A percentile compares a stretch with the other conserved stretches of the same genome.
These are phyloP conservation scores for Mycalesis mineus DNA, from an alignment of 2,888 invertebrate genomes.

Conservation along the genomic window DNA sequence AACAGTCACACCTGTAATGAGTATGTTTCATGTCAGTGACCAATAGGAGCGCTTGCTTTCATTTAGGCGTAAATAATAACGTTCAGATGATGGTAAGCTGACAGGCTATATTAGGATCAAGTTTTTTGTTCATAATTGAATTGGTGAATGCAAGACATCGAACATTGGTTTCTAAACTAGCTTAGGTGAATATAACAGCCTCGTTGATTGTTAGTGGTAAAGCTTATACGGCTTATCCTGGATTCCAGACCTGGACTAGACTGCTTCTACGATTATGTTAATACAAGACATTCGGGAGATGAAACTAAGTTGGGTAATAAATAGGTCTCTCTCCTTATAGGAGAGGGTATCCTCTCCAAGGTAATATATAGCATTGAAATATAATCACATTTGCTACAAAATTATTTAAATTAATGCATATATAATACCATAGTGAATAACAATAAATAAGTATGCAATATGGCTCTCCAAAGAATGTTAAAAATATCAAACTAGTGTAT, in stretches of 20 bases:
- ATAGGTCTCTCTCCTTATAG: no score
- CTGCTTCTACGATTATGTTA: no score
- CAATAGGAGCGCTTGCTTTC: constrained; percentile 13
- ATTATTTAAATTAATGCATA: neutral
- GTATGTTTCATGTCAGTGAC: constrained; percentile 14
- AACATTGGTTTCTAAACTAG: no score
- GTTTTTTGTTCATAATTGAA: neutral
- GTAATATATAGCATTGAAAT: no score
- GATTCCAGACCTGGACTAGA: no score
- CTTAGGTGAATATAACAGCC: no score
- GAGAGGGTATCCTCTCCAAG: no score
- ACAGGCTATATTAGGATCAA: constrained; percentile 1
- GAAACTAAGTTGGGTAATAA: no score
- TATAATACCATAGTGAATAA: neutral
- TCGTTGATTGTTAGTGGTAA: no score
- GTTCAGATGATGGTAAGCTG: neutral
- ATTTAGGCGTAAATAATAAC: constrained; percentile 16
- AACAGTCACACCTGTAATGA: constrained; percentile 3
- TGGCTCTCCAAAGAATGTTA: neutral
- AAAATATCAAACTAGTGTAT: constrained; percentile 1
- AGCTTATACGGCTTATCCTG: no score
- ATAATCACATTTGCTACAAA: no score
- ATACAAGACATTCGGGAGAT: no score
- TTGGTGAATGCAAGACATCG: neutral
- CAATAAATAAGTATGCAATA: neutral